Base-by-base conservation (phyloP, 2,888 invertebrate species). In the Lasius platythorax region DNA sequence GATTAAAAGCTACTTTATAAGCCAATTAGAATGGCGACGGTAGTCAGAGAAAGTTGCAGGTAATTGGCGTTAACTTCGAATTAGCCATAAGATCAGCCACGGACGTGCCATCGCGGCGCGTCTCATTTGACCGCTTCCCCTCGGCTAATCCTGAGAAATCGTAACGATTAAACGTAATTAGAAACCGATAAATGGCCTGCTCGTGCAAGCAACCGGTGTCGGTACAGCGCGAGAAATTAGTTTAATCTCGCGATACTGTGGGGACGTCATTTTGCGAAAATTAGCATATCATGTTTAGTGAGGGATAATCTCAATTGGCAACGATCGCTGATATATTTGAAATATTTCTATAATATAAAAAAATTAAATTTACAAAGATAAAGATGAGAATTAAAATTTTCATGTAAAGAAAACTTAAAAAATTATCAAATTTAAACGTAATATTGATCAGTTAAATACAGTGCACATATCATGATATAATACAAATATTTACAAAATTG, bases 161-260 rank as follows among this genome's bases (percentile, higher is more conserved):
- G 88, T 86, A 73, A 90, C 81, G 81, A 76, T 86, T 89, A 89
- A 88, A 88, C 75, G 89, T 89, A 89, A 89, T 89, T 89, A 89
- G 89, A 87, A 87, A 89, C 87, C 89, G 89, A 89, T 89, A 89
- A 89, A 89, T 89, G 89, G 83, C 63, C 74, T 67, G 87, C 84
- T 33, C 56, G 82, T 56, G 67, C 68, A 46, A 81, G 76, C 85
- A 82, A 76, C 79, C 82, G 53, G 75, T 83, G 79, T 84, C 9
- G 82, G 63, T 37, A 50, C 30, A 63, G 50, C 50, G 46, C 79
- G 85, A 88, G 85, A 88, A 89, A 89, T 83, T 72, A 78, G 40
- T 81, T 85, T 81, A 84, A 85, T 84, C 50, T 85, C 56, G 58
- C 56, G 74, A 76, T 64, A 73, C 46, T 30, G 8, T 12, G 15